phyloP scores from a whole-genome alignment of 1,140 invertebrate species.

The Dreissena polymorpha region DNA sequence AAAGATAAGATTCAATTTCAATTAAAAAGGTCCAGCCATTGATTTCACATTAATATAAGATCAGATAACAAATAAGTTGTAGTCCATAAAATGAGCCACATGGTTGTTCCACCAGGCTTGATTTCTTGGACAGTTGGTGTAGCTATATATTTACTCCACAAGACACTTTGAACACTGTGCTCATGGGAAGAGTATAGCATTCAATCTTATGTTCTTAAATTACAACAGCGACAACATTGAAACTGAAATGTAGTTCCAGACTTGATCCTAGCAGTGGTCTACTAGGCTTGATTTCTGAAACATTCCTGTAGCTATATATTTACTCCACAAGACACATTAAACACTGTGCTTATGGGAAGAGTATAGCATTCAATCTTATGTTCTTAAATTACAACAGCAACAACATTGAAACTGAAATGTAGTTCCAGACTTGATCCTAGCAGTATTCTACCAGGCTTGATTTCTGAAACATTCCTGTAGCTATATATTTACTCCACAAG shows the following conservation, averaged over 20 bases:
- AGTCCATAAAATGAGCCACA: conserved; percentile 17
- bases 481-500: conserved; percentile 35
- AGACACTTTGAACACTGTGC: conserved; percentile 15
- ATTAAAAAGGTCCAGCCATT: too few species aligned
- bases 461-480: conserved; percentile 23
- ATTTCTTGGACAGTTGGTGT: conserved; percentile 15
- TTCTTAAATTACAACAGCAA: background rate
- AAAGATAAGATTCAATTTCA: too few species aligned
- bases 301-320: conserved; percentile 28
- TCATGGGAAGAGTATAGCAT: conserved; percentile 48
- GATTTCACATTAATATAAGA: too few species aligned
- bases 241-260: background rate
- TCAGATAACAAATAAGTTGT: background rate
- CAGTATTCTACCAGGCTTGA: conserved; percentile 5
- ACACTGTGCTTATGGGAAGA: conserved; percentile 38
- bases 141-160: conserved; percentile 39
- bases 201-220: too few species aligned
- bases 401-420: background rate
- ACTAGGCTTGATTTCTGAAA: conserved; percentile 15
- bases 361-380: background rate
- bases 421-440: too few species aligned
- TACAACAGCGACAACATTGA: background rate
- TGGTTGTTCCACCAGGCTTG: conserved; percentile 5
- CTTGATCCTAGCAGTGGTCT: conserved; percentile 15
- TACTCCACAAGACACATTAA: conserved; percentile 28